Conservation (phyloP, 2,113 vertebrate genomes). For the Pseudorhombus dupliciocellatus region DNA sequence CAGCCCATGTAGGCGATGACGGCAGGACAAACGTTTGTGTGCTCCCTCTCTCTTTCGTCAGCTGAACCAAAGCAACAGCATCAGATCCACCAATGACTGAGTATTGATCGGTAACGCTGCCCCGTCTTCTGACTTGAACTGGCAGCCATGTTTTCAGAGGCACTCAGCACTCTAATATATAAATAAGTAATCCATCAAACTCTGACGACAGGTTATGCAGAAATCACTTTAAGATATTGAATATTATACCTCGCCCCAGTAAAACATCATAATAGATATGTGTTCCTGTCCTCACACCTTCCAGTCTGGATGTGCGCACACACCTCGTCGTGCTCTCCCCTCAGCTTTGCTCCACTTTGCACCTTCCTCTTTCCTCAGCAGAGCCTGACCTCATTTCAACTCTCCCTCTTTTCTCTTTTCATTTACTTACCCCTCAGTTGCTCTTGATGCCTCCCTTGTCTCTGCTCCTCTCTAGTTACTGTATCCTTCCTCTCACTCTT, state of each 20-base stretch:
- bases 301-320: too few relatives aligned
- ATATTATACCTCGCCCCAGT: neutral
- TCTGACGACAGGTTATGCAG: neutral
- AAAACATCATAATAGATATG: neutral
- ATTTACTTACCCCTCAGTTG: slow-evolving; percentile 1
- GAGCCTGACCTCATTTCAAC: slow-evolving; percentile 38
- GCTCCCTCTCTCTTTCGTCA: too few relatives aligned
- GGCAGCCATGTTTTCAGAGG: neutral
- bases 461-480: slow-evolving; percentile 18
- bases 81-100: too few relatives aligned
- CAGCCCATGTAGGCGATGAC: too few relatives aligned
- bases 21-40: too few relatives aligned
- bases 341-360: neutral
- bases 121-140: too few relatives aligned
- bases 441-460: neutral
- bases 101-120: too few relatives aligned
- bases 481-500: slow-evolving; percentile 27
- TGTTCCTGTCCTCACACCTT: too few relatives aligned
- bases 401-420: slow-evolving; percentile 4
- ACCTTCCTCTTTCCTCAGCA: neutral
- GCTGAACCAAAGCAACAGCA: too few relatives aligned
- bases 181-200: neutral
- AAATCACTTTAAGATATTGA: neutral
- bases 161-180: neutral
- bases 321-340: too few relatives aligned